Conservation (phyloP, 2,888 invertebrate genomes). For the Apodemia duryi region DNA sequence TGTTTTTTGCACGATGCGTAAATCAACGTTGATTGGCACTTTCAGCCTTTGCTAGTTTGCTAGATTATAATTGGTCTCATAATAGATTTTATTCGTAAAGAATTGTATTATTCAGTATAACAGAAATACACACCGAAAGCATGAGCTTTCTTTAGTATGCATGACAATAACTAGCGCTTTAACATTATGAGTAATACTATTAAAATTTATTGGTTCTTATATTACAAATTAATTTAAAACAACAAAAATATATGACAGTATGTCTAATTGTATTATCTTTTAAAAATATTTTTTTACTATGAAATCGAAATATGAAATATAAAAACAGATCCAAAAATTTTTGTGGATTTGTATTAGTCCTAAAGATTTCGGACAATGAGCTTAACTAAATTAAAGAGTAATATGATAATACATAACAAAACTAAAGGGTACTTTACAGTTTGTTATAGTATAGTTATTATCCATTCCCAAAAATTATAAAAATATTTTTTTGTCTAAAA, state of each 20-base stretch:
- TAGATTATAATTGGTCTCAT: conserved; percentile 55
- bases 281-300: neutral
- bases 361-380: neutral
- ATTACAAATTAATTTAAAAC: neutral
- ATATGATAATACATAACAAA: neutral
- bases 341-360: neutral
- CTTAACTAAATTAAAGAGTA: neutral
- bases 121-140: conserved; percentile 23
- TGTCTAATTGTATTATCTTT: neutral
- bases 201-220: neutral
- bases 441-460: neutral
- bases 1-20: conserved; percentile 37
- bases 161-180: conserved; percentile 76
- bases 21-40: conserved; percentile 22
- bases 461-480: conserved; percentile 33
- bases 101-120: conserved; percentile 19
- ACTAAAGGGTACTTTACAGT: neutral
- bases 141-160: conserved; percentile 51
- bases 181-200: conserved; percentile 34
- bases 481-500: conserved; percentile 5
- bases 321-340: neutral
- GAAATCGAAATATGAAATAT: neutral
- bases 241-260: neutral
- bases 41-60: conserved; percentile 29
- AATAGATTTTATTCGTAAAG: conserved; percentile 45